Evolutionary conservation across 2,888 invertebrate genomes (phyloP), one percentile per base, ranked within the genome.

Genomic region (Peribatodes rhomboidaria): DNA sequence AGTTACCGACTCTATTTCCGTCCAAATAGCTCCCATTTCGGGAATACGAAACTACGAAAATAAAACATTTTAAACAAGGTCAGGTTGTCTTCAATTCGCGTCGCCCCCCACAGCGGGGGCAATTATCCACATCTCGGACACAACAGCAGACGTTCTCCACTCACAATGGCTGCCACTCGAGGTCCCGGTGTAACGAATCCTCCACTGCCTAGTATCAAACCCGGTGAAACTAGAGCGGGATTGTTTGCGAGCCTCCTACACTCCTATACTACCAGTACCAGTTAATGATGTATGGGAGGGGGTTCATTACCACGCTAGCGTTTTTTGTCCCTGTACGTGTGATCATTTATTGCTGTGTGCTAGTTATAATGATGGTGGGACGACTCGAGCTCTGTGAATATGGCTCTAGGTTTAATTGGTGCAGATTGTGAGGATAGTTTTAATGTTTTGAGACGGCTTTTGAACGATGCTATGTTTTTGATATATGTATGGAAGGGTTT

Each of bases 61-160:
- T 35, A 60, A 55, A 66, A 66, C 64, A 68, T 69, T 66, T 64
- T 27, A 65, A 70, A 71, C 69, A 73, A 71, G 73, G 73, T 73
- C 73, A 73, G 58, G 65, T 59, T 63, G 68, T 72, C 67, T 72
- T 62, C 69, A 68, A 65, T 52, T 47, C 56, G 46, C 53, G 53
- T 41, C 50, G 61, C 41, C 64, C 61, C 67, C 53, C 77, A 76
- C 79, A 79, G 83, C 83, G 78, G 87, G 86, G 91, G 92, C 92
- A 92, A 93, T 93, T 93, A 92, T 87, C 88, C 86, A 86, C 87
- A 88, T 89, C 91, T 91, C 88, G 92, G 92, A 92, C 92, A 90
- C 89, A 90, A 90, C 90, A 83, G 88, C 88, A 88, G 89, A 88
- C 89, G 89, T 88, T 82, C 90, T 91, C 86, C 79, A 88, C 77